A percentile compares a stretch with the other conserved stretches of the same genome.
These are phyloP conservation scores for Rhagonycha fulva DNA, from an alignment of 2,888 invertebrate species.

Conservation along the genomic window DNA sequence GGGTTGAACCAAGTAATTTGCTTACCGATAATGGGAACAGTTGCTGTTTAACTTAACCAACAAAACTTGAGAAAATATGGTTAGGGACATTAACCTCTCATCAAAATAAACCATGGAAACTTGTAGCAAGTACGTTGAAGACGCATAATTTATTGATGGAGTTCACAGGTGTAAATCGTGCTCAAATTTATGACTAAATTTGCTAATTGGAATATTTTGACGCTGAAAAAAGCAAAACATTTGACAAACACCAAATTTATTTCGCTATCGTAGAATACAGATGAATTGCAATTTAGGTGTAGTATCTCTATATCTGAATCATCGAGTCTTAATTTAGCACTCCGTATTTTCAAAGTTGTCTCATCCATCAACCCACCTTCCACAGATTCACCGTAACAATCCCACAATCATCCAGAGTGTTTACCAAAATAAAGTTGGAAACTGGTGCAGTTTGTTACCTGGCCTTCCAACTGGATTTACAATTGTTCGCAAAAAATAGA, in stretches of 20 bases:
- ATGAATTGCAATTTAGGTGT: too few relatives aligned
- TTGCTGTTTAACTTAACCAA: not conserved
- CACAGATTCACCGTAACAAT: not conserved
- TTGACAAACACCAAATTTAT: not conserved
- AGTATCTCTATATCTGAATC: not conserved
- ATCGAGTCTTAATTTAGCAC: not conserved
- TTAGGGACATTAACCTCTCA: not conserved
- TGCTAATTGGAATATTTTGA: not conserved
- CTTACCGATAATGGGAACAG: not conserved
- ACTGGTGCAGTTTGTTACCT: not conserved
- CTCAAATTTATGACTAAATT: not conserved
- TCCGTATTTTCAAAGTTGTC: not conserved
- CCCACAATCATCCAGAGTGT: not conserved
- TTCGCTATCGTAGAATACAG: too few relatives aligned
- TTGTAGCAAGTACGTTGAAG: not conserved
- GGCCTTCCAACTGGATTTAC: not conserved
- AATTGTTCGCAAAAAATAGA: not conserved
- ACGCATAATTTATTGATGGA: not conserved
- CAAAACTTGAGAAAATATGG: not conserved
- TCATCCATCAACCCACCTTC: not conserved
- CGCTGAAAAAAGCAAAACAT: not conserved
- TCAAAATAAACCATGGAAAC: not conserved
- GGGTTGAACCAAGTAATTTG: not conserved
- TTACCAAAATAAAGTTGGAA: not conserved
- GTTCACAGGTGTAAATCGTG: not conserved